Evolutionary conservation across 2,888 invertebrate species (phyloP).

Genomic region (Leptopterna dolabrata): DNA sequence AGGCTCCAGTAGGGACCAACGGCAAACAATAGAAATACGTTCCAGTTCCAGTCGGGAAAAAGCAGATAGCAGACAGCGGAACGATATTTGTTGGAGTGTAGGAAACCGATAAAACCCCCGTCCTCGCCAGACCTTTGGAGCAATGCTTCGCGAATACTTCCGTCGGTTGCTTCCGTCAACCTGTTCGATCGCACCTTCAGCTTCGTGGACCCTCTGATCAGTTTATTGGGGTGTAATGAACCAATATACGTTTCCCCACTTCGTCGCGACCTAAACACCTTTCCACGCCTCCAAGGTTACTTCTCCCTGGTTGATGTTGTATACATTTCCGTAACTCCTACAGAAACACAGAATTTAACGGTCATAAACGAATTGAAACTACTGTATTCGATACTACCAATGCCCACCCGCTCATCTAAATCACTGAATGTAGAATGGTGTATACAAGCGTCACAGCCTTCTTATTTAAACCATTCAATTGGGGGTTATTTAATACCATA

Average conservation of each 20-base stretch:
- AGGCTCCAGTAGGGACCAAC: not conserved
- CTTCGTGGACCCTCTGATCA: constrained; percentile 30
- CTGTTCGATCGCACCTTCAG: not conserved
- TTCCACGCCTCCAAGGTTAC: not conserved
- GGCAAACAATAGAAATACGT: not conserved
- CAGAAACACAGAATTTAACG: too few relatives aligned
- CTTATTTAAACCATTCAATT: too few relatives aligned
- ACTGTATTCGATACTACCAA: too few relatives aligned
- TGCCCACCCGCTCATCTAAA: too few relatives aligned
- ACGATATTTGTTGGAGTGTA: constrained; percentile 33
- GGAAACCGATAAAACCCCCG: constrained; percentile 14
- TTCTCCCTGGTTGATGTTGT: too few relatives aligned
- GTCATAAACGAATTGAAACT: too few relatives aligned
- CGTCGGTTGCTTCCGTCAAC: not conserved
- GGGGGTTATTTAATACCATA: too few relatives aligned
- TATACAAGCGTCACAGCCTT: too few relatives aligned
- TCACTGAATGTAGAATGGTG: too few relatives aligned
- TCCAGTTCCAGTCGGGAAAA: not conserved
- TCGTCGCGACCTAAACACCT: not conserved
- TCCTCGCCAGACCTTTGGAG: not conserved
- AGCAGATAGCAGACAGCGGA: not conserved
- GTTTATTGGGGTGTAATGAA: constrained; percentile 53
- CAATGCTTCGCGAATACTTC: not conserved
- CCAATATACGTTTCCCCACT: constrained; percentile 23
- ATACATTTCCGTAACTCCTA: too few relatives aligned